phyloP scores from a whole-genome alignment of 2,113 vertebrate genomes.

The Cichladusa arquata region DNA sequence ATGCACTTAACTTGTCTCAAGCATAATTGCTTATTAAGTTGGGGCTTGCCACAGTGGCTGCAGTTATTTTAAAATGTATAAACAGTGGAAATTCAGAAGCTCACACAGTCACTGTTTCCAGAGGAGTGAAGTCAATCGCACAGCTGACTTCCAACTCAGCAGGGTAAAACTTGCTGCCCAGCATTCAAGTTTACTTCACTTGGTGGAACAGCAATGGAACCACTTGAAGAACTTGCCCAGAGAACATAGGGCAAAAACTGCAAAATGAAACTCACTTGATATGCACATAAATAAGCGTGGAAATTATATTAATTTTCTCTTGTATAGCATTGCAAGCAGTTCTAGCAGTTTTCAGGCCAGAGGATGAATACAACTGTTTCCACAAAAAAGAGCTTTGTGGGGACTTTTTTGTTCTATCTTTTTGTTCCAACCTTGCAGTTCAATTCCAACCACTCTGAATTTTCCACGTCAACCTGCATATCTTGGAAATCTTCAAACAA shows the following conservation, averaged over 20 bases:
- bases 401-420: background rate
- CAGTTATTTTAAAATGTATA: background rate
- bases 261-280: background rate
- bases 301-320: background rate
- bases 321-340: background rate
- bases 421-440: background rate
- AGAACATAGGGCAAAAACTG: background rate
- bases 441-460: background rate
- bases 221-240: background rate
- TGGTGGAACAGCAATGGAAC: background rate
- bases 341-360: background rate
- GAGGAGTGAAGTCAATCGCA: background rate
- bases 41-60: background rate
- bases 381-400: background rate
- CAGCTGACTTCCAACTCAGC: background rate
- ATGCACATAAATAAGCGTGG: background rate
- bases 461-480: background rate
- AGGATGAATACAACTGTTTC: background rate
- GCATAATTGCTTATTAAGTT: background rate
- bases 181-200: background rate
- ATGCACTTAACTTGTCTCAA: background rate
- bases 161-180: fast-evolving
- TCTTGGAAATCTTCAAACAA: background rate
- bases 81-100: background rate
- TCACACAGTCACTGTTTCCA: background rate